Conservation (phyloP, 2,888 invertebrate genomes). For the Deilephila elpenor region DNA sequence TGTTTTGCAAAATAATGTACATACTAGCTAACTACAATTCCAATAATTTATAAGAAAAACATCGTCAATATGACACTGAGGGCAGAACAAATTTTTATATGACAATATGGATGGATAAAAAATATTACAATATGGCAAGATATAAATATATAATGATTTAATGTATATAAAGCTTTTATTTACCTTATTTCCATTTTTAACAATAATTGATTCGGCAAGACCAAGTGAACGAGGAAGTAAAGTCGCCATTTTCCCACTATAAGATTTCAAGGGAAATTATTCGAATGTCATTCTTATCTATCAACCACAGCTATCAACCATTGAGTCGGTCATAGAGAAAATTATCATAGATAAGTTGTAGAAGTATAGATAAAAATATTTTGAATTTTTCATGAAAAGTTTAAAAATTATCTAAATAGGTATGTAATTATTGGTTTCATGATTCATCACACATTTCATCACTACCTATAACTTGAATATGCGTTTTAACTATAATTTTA, state of each 20-base stretch:
- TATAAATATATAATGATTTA: background rate
- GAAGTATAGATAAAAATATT: too few species aligned
- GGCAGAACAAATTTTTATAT: too few species aligned
- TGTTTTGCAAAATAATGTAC: slow-evolving; percentile 17
- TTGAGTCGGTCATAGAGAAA: background rate
- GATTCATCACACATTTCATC: too few species aligned
- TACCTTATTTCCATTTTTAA: slow-evolving; percentile 90
- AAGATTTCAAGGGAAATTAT: slow-evolving; percentile 27
- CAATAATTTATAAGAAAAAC: background rate
- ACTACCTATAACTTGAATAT: too few species aligned
- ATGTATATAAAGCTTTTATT: slow-evolving; percentile 41
- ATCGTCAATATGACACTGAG: background rate
- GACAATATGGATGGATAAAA: background rate
- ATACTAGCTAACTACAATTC: background rate
- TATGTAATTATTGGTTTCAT: too few species aligned
- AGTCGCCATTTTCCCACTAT: slow-evolving; percentile 88
- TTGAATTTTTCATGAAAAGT: too few species aligned
- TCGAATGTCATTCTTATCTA: slow-evolving; percentile 22
- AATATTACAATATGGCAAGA: background rate
- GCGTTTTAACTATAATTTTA: too few species aligned
- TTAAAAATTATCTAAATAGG: too few species aligned
- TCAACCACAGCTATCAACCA: background rate
- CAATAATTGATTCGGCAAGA: slow-evolving; percentile 88
- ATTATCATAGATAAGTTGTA: background rate
- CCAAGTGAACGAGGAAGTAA: slow-evolving; percentile 89